Base-by-base conservation (phyloP, 1,140 invertebrate species). In the Delia radicum region DNA sequence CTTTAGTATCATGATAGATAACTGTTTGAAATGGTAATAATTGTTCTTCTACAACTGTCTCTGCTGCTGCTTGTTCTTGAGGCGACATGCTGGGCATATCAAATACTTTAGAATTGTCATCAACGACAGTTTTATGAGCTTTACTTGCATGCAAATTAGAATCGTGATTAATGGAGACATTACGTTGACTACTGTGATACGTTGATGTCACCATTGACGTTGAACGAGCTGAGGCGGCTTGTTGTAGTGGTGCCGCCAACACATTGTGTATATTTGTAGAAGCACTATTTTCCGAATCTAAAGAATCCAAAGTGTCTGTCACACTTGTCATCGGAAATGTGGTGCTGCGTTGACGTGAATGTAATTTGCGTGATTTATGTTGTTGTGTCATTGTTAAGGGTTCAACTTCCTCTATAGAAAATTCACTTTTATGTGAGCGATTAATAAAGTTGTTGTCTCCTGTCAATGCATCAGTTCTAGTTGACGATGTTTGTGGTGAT, bases 1-100 rank as follows among this genome's bases (percentile, higher is more conserved):
- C 82, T 73, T 87, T 88, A 21, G 84, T 87, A 69, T 90, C 88
- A 74, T 90, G 89, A 78, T 89, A 90, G 67, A 89, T 87, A n/a
- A 89, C 81, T 26, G 87, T 87, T 78, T 88, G 87, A 75, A 85
- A 84, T 24, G 84, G 84, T 73, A 84, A 71, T 79, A 78, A 46
- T 77, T 83, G 75, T 73, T 81, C 77, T 26, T 84, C 72, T 13
- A 67, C 33, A 48, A 10, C 31, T 46, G 46, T 74, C 74, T 28
- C 2, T 61, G n/a, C 1, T 5, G 15, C 33, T 63, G 3, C 10
- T 27, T 27, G 24, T 12, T 13, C 33, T 37, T 26, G 76, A 29
- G 31, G 69, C 75, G 8, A 74, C 33, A 2, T 26, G 72, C 46
- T 42, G 46, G 72, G 74, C n/a, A n/a, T n/a, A n/a, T n/a, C n/a